Evolutionary conservation across 2,113 vertebrate species (phyloP).

Genomic region (Rhinoptilus africanus): DNA sequence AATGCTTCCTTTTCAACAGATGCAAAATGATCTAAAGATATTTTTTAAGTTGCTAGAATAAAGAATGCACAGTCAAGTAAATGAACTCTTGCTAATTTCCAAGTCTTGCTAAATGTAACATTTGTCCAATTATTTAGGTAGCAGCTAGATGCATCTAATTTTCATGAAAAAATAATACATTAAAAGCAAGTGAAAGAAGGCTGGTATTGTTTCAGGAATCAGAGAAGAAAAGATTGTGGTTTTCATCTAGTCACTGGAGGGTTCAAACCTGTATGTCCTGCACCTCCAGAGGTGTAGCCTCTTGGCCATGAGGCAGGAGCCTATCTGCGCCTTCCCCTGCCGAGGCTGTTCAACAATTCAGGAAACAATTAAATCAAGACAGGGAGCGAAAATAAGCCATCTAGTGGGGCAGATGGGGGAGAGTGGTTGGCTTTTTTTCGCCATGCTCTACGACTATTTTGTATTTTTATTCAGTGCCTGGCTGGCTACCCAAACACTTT

Average conservation of each 20-base stretch:
- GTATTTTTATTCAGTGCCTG: not conserved
- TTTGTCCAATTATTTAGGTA: not conserved
- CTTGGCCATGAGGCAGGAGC: not conserved
- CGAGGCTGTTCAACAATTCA: not conserved
- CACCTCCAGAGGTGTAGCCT: not conserved
- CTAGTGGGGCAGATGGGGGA: not conserved
- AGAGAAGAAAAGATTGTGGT: not conserved
- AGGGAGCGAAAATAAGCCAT: not conserved
- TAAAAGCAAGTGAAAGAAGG: not conserved
- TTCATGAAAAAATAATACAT: not conserved
- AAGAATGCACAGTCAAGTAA: not conserved
- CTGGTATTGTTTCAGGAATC: not conserved
- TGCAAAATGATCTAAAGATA: not conserved
- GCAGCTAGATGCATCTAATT: not conserved
- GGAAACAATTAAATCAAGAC: not conserved
- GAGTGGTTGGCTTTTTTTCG: not conserved
- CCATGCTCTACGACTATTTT: not conserved
- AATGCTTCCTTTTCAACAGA: not conserved
- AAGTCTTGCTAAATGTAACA: not conserved
- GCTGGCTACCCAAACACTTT: not conserved
- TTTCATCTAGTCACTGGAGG: not conserved
- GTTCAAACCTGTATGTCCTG: not conserved
- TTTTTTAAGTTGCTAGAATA: not conserved
- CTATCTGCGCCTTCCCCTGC: not conserved
- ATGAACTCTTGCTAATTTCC: not conserved